Evolutionary conservation across 2,888 invertebrate genomes (phyloP).

Genomic region (Uloborus plumipes): DNA sequence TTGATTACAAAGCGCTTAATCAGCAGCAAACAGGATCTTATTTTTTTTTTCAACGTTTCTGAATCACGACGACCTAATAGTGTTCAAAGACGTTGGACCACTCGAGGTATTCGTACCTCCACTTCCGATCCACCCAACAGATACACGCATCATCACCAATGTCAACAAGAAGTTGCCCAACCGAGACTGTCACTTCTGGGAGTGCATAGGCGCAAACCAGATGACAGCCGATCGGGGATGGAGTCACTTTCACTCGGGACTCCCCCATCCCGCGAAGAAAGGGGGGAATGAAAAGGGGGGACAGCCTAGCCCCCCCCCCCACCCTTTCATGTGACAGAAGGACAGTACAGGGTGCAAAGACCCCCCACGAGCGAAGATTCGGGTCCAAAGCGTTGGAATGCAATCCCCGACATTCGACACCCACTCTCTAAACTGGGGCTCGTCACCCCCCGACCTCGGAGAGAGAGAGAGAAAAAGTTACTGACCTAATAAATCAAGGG

Average conservation of each 20-base stretch:
- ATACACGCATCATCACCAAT: slow-evolving; percentile 7
- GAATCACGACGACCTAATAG: too few relatives aligned
- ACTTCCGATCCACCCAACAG: neutral
- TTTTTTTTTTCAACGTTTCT: too few relatives aligned
- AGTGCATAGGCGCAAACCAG: slow-evolving; percentile 41
- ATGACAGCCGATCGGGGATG: slow-evolving; percentile 47
- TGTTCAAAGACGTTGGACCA: too few relatives aligned
- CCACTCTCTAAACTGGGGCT: slow-evolving; percentile 29
- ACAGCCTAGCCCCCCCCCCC: too few relatives aligned
- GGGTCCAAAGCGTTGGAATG: slow-evolving; percentile 29
- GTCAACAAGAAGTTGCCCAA: slow-evolving; percentile 10
- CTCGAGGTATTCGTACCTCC: too few relatives aligned
- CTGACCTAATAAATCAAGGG: slow-evolving; percentile 53
- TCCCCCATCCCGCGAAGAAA: slow-evolving; percentile 14
- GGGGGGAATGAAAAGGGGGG: too few relatives aligned
- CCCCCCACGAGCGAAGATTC: slow-evolving; percentile 34
- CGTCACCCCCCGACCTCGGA: neutral
- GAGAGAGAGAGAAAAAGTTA: neutral
- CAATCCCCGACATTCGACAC: slow-evolving; percentile 44
- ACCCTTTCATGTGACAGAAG: slow-evolving; percentile 22
- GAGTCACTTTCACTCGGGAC: slow-evolving; percentile 3
- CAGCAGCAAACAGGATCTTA: too few relatives aligned
- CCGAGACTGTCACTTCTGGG: slow-evolving; percentile 18
- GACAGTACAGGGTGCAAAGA: slow-evolving; percentile 27
- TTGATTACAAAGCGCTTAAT: too few relatives aligned